Conservation (phyloP, 2,888 invertebrate genomes). For the Invenusta paracnida region DNA sequence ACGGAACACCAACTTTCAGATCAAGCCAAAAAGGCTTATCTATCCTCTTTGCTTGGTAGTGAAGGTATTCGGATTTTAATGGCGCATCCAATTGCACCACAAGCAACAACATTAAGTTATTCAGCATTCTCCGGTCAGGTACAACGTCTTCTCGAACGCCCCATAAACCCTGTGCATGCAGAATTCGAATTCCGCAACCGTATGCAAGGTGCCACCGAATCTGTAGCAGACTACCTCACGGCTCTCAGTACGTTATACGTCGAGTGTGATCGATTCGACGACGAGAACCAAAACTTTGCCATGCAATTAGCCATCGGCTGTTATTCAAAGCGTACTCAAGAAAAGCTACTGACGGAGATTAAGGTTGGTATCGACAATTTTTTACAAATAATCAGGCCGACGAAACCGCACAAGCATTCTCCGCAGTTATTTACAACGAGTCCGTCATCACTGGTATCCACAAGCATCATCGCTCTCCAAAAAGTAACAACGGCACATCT, state of each 20-base stretch:
- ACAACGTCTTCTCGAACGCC: neutral
- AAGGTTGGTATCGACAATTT: neutral
- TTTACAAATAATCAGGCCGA: neutral
- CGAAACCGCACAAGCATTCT: slow-evolving; percentile 4
- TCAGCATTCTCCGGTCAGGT: neutral
- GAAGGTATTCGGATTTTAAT: slow-evolving; percentile 17
- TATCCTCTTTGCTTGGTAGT: slow-evolving; percentile 19
- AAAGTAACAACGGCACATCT: neutral
- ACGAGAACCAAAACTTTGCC: neutral
- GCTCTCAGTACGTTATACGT: neutral
- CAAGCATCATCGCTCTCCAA: neutral
- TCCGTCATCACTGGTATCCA: neutral
- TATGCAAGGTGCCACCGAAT: neutral
- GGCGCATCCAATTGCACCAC: neutral
- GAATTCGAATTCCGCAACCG: slow-evolving; percentile 2
- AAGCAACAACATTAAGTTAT: neutral
- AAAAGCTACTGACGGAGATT: slow-evolving; percentile 7
- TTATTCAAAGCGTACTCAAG: slow-evolving; percentile 13
- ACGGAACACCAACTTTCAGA: neutral
- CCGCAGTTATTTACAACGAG: neutral
- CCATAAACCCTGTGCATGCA: neutral
- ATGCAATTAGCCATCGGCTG: neutral
- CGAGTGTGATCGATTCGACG: neutral
- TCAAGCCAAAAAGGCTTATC: neutral
- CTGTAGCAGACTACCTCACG: neutral